phyloP scores from a whole-genome alignment of 1,140 invertebrate species.

The Condylostylus longicornis region DNA sequence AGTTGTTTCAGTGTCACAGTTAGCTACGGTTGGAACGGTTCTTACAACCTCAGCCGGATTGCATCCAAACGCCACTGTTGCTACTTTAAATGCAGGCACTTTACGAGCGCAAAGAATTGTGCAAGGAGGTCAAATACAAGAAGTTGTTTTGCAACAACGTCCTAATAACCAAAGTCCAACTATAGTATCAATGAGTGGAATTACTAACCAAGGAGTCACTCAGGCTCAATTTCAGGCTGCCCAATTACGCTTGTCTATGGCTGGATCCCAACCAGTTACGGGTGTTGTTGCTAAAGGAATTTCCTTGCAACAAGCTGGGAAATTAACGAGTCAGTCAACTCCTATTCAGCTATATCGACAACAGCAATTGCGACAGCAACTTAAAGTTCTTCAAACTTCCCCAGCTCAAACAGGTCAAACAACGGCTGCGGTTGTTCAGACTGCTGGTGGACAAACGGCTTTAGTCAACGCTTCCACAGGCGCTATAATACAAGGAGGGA shows the following conservation, averaged over 20 bases:
- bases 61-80: constrained; percentile 30
- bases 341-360: constrained; percentile 32
- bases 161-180: constrained; percentile 28
- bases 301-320: constrained; percentile 29
- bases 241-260: constrained; percentile 34
- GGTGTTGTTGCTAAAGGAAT: constrained; percentile 31
- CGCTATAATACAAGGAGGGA: constrained; percentile 23
- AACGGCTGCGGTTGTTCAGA: constrained; percentile 19
- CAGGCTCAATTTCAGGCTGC: constrained; percentile 34
- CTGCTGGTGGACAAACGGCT: constrained; percentile 17
- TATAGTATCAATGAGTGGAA: constrained; percentile 30
- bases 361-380: constrained; percentile 34
- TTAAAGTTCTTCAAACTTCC: constrained; percentile 28
- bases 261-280: constrained; percentile 28
- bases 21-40: constrained; percentile 21
- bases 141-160: constrained; percentile 23
- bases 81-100: constrained; percentile 29
- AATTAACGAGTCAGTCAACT: constrained; percentile 32
- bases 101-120: constrained; percentile 34
- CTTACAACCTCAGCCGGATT: constrained; percentile 27
- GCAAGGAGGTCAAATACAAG: constrained; percentile 28
- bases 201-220: constrained; percentile 28
- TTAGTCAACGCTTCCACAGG: constrained; percentile 12
- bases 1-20: constrained; percentile 26
- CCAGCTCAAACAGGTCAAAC: constrained; percentile 13